phyloP scores from a whole-genome alignment of 2,113 vertebrate genomes.

The Stegostoma tigrinum region DNA sequence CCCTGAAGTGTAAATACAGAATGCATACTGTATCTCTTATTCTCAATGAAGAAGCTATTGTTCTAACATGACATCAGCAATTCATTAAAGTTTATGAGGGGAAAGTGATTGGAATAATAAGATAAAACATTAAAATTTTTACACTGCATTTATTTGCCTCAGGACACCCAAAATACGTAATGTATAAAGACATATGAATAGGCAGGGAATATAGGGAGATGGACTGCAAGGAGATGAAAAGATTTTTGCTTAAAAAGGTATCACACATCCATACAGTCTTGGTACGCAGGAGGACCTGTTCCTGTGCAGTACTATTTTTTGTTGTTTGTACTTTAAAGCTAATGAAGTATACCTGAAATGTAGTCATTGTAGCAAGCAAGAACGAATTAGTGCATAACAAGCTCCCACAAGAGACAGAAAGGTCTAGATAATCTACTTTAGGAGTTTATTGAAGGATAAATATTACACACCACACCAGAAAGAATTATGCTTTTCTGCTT shows the following conservation, averaged over 20 bases:
- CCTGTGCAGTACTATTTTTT: too few species aligned
- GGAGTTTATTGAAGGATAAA: background rate
- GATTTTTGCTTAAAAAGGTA: too few species aligned
- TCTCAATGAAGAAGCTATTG: background rate
- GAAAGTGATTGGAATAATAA: background rate
- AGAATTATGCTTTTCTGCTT: background rate
- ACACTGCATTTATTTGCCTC: background rate
- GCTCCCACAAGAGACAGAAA: background rate
- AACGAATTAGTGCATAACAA: background rate
- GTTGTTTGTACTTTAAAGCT: background rate
- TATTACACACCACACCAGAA: background rate
- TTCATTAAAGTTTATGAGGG: background rate
- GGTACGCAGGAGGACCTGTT: too few species aligned
- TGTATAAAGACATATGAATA: too few species aligned
- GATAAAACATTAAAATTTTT: background rate
- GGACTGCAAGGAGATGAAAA: too few species aligned
- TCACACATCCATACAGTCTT: too few species aligned
- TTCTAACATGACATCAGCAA: background rate
- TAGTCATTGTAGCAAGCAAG: background rate
- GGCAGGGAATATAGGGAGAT: too few species aligned
- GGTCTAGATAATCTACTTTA: background rate
- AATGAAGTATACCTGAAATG: background rate
- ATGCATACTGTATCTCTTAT: background rate
- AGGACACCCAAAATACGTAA: background rate
- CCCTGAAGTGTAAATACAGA: background rate